Conservation (phyloP, 2,113 vertebrate genomes). For the Eulemur rufifrons region DNA sequence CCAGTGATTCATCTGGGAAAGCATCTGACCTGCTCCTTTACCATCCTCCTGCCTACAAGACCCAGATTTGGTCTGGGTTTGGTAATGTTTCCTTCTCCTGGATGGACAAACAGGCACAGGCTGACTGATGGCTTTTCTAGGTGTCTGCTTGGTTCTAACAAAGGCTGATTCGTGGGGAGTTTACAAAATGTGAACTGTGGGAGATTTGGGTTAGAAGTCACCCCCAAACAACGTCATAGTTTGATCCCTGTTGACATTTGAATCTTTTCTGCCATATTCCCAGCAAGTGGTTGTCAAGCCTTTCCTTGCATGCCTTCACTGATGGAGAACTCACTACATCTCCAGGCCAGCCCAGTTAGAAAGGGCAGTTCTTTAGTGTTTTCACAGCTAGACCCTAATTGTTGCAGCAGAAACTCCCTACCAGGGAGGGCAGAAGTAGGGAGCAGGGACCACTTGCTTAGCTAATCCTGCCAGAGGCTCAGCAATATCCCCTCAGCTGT, state of each 20-base stretch:
- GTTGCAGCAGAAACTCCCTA: not conserved
- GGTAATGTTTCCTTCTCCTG: not conserved
- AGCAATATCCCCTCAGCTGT: not conserved
- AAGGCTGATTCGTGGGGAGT: not conserved
- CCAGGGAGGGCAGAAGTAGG: not conserved
- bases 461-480: not conserved
- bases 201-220: not conserved
- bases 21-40: not conserved
- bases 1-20: not conserved
- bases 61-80: not conserved
- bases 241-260: not conserved
- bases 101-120: not conserved
- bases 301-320: not conserved
- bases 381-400: not conserved
- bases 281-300: not conserved
- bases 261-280: not conserved
- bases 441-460: not conserved
- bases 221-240: not conserved
- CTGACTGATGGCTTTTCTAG: not conserved
- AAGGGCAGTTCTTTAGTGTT: not conserved
- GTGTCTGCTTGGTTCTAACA: not conserved
- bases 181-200: not conserved
- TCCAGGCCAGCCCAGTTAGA: not conserved
- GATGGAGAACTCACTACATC: not conserved
- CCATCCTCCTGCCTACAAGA: not conserved